Evolutionary conservation across 1,140 invertebrate genomes (phyloP).

Genomic region (Pseudomyrmex dendroicus): DNA sequence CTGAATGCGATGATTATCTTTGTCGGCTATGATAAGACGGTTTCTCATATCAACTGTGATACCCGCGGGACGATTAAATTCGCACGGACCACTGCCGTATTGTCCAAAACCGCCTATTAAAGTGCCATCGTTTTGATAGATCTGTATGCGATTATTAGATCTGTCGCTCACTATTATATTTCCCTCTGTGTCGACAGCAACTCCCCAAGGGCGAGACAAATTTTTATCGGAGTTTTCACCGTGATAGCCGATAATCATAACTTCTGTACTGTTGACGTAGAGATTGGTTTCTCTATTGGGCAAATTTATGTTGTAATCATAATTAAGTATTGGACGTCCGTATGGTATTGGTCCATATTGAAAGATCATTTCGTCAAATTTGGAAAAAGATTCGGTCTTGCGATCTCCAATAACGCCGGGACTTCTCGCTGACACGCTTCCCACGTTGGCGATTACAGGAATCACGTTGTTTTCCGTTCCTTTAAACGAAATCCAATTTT

Average conservation of each 20-base stretch:
- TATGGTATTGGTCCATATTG: conserved; percentile 80
- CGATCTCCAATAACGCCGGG: too few species aligned
- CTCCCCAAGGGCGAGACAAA: conserved; percentile 96
- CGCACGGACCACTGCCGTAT: conserved; percentile 91
- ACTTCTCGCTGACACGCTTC: too few species aligned
- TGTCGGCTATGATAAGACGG: conserved; percentile 96
- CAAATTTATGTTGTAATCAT: conserved; percentile 84
- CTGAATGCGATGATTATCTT: conserved; percentile 98
- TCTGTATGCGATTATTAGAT: conserved; percentile 96
- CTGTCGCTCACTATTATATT: conserved; percentile 95
- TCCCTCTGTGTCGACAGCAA: conserved; percentile 93
- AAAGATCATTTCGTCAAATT: too few species aligned
- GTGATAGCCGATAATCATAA: conserved; percentile 89
- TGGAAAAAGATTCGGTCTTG: too few species aligned
- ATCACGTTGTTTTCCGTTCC: too few species aligned
- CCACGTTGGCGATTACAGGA: too few species aligned
- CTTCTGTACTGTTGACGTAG: conserved; percentile 63
- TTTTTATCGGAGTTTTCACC: conserved; percentile 89
- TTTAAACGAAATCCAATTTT: too few species aligned
- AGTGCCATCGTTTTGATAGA: conserved; percentile 91
- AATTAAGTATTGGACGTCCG: conserved; percentile 85
- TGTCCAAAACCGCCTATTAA: conserved; percentile 93
- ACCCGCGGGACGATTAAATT: conserved; percentile 96
- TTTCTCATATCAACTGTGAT: conserved; percentile 91
- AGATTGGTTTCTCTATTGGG: conserved; percentile 75